A percentile compares a stretch with the other conserved stretches of the same genome.
These are phyloP conservation scores for Accipiter virgatus DNA, from an alignment of 2,113 vertebrate species.

Conservation along the genomic window DNA sequence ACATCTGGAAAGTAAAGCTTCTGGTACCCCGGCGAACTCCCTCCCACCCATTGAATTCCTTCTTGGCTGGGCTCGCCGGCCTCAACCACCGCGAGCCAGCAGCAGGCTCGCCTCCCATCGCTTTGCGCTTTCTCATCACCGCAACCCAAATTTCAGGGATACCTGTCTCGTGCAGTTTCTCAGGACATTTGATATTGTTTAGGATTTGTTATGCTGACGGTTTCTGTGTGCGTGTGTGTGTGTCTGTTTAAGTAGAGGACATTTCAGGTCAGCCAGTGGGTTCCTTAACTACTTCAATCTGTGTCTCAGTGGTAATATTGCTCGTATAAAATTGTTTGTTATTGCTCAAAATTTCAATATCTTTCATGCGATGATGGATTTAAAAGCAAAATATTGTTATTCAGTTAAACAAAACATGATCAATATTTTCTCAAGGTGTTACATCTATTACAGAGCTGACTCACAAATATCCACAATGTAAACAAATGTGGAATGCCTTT, in stretches of 20 bases:
- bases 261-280: constrained; percentile 59
- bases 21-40: not conserved
- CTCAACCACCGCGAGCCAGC: not conserved
- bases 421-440: constrained; percentile 63
- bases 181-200: not conserved
- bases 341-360: constrained; percentile 72
- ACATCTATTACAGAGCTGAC: constrained; percentile 27
- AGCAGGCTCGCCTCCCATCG: not conserved
- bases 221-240: not conserved
- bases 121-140: not conserved
- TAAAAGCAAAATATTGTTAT: constrained; percentile 71
- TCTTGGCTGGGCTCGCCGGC: not conserved
- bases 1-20: constrained; percentile 40
- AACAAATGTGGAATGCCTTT: constrained; percentile 53
- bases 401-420: constrained; percentile 50
- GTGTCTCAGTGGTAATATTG: constrained; percentile 65
- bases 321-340: constrained; percentile 63
- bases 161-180: not conserved
- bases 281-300: constrained; percentile 72
- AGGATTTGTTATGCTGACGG: not conserved
- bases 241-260: constrained; percentile 42
- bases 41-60: not conserved
- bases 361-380: constrained; percentile 70
- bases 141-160: not conserved
- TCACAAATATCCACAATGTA: constrained; percentile 53